Evolutionary conservation across 2,888 invertebrate species (phyloP).

Genomic region (Eristalis arbustorum): DNA sequence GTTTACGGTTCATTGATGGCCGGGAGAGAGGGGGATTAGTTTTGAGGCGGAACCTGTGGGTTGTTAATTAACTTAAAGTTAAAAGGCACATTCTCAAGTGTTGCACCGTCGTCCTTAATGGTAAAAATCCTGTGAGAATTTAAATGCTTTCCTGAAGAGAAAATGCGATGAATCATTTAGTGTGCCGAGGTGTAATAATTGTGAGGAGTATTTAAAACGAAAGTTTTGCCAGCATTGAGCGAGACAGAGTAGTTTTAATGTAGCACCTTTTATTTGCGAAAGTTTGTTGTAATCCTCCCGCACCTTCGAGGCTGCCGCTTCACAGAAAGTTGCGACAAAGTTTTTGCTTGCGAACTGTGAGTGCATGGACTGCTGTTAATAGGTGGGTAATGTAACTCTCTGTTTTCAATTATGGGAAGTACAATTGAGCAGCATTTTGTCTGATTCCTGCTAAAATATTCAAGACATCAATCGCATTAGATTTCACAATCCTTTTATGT

Average conservation of each 20-base stretch:
- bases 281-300: not conserved
- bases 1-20: conserved; percentile 37
- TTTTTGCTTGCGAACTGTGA: not conserved
- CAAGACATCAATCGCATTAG: no score
- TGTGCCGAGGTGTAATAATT: not conserved
- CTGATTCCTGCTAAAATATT: no score
- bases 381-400: no score
- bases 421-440: no score
- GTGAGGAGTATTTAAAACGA: not conserved
- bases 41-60: conserved; percentile 29
- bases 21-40: conserved; percentile 19
- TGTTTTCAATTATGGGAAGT: no score
- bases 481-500: no score
- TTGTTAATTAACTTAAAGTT: conserved; percentile 23
- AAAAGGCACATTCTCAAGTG: not conserved
- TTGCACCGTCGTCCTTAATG: not conserved
- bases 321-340: not conserved
- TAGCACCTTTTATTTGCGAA: not conserved
- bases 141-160: not conserved
- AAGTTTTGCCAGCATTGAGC: not conserved
- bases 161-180: not conserved
- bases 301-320: not conserved
- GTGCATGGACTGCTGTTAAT: not conserved
- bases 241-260: not conserved
- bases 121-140: not conserved